A percentile compares a stretch with the other conserved stretches of the same genome.
These are phyloP conservation scores for Pseudopodoces humilis DNA, from an alignment of 2,113 vertebrate species.

Conservation along the genomic window DNA sequence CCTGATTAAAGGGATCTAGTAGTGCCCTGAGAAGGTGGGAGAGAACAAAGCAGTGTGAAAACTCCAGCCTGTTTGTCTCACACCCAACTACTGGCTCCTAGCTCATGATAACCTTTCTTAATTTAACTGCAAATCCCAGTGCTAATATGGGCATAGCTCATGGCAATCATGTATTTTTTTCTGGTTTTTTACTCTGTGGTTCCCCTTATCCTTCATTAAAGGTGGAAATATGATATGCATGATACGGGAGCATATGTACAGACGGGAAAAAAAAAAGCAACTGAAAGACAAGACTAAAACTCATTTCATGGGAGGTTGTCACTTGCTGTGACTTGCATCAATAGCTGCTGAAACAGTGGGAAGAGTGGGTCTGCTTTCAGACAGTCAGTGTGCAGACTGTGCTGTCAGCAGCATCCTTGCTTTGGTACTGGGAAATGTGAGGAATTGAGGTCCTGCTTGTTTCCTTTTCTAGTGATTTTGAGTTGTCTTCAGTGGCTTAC, in stretches of 20 bases:
- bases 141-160: not conserved
- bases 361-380: not conserved
- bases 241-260: not conserved
- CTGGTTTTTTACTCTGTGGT: not conserved
- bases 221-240: not conserved
- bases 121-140: not conserved
- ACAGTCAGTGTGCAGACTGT: not conserved
- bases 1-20: not conserved
- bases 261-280: rapidly evolving
- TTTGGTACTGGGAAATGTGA: not conserved
- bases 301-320: not conserved
- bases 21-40: not conserved
- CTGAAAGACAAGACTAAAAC: not conserved
- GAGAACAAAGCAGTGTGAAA: not conserved
- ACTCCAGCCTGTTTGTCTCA: not conserved
- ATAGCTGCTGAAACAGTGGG: not conserved
- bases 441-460: not conserved
- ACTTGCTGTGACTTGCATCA: not conserved
- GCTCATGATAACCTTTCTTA: not conserved
- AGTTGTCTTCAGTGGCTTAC: not conserved
- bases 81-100: not conserved
- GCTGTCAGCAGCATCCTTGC: not conserved
- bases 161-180: not conserved
- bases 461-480: not conserved
- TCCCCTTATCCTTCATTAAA: not conserved